Evolutionary conservation across 2,113 vertebrate genomes (phyloP), one percentile per base, ranked within the genome.

Genomic region (Cisticola juncidis): DNA sequence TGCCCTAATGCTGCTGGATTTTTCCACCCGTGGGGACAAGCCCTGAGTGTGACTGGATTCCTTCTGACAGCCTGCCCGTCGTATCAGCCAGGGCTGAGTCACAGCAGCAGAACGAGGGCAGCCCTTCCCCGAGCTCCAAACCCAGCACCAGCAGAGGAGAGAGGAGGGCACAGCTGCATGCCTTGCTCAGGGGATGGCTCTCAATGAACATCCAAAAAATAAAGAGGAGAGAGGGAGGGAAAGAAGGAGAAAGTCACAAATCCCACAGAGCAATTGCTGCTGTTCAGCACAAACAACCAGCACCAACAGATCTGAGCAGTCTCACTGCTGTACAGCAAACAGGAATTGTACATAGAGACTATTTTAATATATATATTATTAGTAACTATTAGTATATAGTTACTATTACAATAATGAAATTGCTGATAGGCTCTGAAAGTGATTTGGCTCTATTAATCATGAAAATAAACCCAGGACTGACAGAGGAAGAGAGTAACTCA

Each of bases 1-100:
- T 60, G 51, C 71, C 14, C 58, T 86, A 51, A 84, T 24, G 65
- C 25, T 77, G 22, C 36, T 56, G 51, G 69, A 16, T 44, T 91
- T 92, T 76, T 83, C 65, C 88, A 85, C 40, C 69, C 42, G 1
- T 48, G 51, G 73, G 81, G 66, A 54, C 51, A 42, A 87, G 62
- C 68, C 70, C 84, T 69, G 64, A 15, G 19, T 26, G 68, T 93
- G 91, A 92, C 70, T 38, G 82, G 73, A 95, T 95, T 86, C 58
- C 57, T 91, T 68, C 25, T 96, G 96, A 96, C 91, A 96, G 81
- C 76, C 51, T 90, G 53, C 66, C 93, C 83, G 45, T 96, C 95
- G 11, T 16, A 29, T 38, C 61, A 89, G 79, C 54, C 3, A 0
- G 47, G 51, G 72, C 90, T 89, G 92, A 97, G 85, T 91, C 92